Percentiles rank a stretch among this genome's conserved stretches.
phyloP scores from a whole-genome alignment of 1,140 invertebrate genomes.

The Achroia grisella region DNA sequence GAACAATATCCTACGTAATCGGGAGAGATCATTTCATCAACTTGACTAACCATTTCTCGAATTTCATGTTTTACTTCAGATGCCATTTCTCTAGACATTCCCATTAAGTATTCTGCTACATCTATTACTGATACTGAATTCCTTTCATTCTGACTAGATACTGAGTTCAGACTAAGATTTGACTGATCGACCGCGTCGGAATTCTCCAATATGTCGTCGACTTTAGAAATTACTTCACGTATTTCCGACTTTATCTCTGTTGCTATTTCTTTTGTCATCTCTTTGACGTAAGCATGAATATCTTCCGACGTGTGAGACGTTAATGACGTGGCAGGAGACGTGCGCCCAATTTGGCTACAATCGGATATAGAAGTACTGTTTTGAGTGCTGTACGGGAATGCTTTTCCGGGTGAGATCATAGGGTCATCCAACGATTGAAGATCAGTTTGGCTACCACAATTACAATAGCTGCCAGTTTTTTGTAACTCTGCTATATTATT shows the following conservation, averaged over 20 bases:
- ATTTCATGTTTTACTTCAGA: conserved; percentile 86
- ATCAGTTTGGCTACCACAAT: conserved; percentile 83
- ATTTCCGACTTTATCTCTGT: conserved; percentile 89
- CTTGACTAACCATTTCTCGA: conserved; percentile 80
- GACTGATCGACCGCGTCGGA: conserved; percentile 70
- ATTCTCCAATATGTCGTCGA: conserved; percentile 83
- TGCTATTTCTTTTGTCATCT: conserved; percentile 84
- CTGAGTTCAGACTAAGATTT: conserved; percentile 58
- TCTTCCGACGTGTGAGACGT: conserved; percentile 78
- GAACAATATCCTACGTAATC: conserved; percentile 52
- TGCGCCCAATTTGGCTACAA: conserved; percentile 74
- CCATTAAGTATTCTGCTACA: conserved; percentile 83
- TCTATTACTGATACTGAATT: conserved; percentile 82
- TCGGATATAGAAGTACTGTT: conserved; percentile 68
- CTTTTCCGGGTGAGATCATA: conserved; percentile 71
- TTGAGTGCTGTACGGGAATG: conserved; percentile 64
- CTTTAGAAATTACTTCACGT: conserved; percentile 83
- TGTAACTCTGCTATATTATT: conserved; percentile 34
- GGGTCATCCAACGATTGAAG: conserved; percentile 76
- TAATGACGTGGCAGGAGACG: conserved; percentile 74
- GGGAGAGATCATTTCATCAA: conserved; percentile 81
- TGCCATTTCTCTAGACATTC: conserved; percentile 84
- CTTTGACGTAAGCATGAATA: conserved; percentile 82
- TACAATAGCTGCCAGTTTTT: conserved; percentile 73
- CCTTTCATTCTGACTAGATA: conserved; percentile 65